phyloP scores from a whole-genome alignment of 2,888 invertebrate genomes.

The Operophtera brumata region DNA sequence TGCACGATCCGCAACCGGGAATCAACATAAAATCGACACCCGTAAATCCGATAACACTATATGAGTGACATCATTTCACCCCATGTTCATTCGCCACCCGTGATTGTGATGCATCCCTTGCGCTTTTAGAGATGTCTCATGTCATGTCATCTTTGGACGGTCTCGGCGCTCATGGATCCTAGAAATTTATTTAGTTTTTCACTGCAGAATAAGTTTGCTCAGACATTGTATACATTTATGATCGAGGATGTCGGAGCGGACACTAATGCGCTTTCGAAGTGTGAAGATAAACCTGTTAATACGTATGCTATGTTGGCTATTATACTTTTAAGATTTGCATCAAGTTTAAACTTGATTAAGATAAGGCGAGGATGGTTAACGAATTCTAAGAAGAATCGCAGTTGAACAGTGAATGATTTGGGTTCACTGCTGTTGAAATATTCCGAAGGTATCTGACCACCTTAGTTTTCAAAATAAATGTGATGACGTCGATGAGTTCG shows the following conservation, averaged over 20 bases:
- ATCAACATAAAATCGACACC: slow-evolving; percentile 55
- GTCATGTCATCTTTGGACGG: slow-evolving; percentile 43
- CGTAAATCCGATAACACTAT: slow-evolving; percentile 58
- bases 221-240: slow-evolving; percentile 20
- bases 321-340: background rate
- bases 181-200: slow-evolving; percentile 32
- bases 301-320: slow-evolving; percentile 20
- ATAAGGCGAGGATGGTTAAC: background rate
- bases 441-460: too few relatives aligned
- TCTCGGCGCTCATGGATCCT: slow-evolving; percentile 43
- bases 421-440: too few relatives aligned
- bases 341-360: background rate
- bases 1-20: slow-evolving; percentile 75
- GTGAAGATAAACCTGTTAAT: slow-evolving; percentile 28
- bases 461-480: background rate
- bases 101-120: slow-evolving; percentile 58
- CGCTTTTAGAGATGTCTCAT: slow-evolving; percentile 49
- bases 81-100: slow-evolving; percentile 53
- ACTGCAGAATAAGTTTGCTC: slow-evolving; percentile 28
- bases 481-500: background rate
- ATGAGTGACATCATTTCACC: slow-evolving; percentile 56
- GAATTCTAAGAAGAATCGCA: background rate
- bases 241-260: slow-evolving; percentile 26
- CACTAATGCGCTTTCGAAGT: slow-evolving; percentile 24
- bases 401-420: too few relatives aligned